A percentile compares a stretch with the other conserved stretches of the same genome.
phyloP scores from a whole-genome alignment of 2,888 invertebrate genomes.

The Gortyna flavago region DNA sequence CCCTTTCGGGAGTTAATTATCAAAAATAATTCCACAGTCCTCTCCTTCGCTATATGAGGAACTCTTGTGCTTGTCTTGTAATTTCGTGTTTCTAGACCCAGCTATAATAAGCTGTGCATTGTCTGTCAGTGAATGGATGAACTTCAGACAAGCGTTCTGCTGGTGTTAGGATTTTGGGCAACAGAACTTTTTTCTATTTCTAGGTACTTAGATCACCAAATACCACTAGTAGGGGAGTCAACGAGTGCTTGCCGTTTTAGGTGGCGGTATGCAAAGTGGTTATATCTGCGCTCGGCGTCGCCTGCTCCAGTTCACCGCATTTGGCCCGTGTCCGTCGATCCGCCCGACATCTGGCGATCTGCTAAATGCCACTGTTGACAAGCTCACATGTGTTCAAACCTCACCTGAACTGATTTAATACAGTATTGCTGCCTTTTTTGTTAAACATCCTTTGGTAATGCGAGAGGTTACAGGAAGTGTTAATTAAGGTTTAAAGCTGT shows the following conservation, averaged over 20 bases:
- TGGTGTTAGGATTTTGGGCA: neutral
- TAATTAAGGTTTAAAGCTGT: conserved; percentile 41
- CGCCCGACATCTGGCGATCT: conserved; percentile 67
- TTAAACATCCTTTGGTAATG: conserved; percentile 54
- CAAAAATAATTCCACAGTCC: neutral
- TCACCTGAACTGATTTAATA: conserved; percentile 65
- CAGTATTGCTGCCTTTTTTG: conserved; percentile 54
- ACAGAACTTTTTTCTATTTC: neutral
- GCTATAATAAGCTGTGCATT: neutral
- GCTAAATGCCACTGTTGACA: conserved; percentile 52
- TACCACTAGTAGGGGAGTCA: conserved; percentile 34
- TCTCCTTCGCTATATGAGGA: neutral
- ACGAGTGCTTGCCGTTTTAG: conserved; percentile 57
- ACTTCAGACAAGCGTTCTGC: neutral
- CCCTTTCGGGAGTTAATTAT: neutral
- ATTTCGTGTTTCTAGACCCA: neutral
- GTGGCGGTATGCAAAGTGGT: conserved; percentile 69
- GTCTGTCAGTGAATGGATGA: neutral
- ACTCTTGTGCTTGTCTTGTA: neutral
- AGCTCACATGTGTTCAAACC: conserved; percentile 58
- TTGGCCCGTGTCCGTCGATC: conserved; percentile 64
- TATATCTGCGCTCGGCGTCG: conserved; percentile 53
- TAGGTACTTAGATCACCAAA: neutral
- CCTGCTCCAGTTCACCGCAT: conserved; percentile 68
- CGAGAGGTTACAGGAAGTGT: conserved; percentile 55